Base-by-base conservation (phyloP, 1,140 invertebrate genomes). In the Zaprionus africanus region DNA sequence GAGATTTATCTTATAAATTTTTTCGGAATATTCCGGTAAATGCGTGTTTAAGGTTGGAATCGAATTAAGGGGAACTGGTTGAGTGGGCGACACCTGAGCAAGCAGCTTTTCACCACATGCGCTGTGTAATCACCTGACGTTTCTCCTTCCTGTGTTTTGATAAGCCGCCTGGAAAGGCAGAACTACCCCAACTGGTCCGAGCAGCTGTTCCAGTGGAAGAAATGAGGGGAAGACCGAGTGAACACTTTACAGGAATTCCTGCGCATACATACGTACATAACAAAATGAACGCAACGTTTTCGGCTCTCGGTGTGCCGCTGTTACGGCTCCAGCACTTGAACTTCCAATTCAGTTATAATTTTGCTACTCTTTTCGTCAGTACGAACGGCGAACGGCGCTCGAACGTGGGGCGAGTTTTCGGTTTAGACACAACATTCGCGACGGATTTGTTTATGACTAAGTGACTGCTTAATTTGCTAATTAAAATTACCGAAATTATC, bases 261-360 rank as follows among this genome's bases (percentile, higher is more conserved):
- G 81, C 71, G 78, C 81, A 85, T 66, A 75, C 46, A 24, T 51
- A 22, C 69, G 71, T 11, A 46, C 79, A 68, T 56, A 79, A 53
- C 71, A 66, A 85, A 88, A 90, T 87, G 84, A 87, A 87, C 78
- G 41, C 74, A 43, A 5, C n/a, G 60, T 51, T 46, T 17, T 46
- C 56, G 66, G 54, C 24, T 28, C 41, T 31, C 63, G 51, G 68
- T 72, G 76, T 72, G 70, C 65, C 76, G 80, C 84, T 86, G 80
- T 83, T 81, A 73, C 79, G 84, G 83, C 84, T 87, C 84, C 84
- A 87, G 56, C 87, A 88, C 85, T 90, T 85, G 79, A 90, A 90
- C 74, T 91, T 91, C 90, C 90, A 91, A 90, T 78, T 91, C 85
- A 91, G 90, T 91, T 91, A 91, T 79, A 77, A 90, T 87, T 82